Evolutionary conservation across 2,888 invertebrate species (phyloP).

Genomic region (Eutolmus rufibarbis): DNA sequence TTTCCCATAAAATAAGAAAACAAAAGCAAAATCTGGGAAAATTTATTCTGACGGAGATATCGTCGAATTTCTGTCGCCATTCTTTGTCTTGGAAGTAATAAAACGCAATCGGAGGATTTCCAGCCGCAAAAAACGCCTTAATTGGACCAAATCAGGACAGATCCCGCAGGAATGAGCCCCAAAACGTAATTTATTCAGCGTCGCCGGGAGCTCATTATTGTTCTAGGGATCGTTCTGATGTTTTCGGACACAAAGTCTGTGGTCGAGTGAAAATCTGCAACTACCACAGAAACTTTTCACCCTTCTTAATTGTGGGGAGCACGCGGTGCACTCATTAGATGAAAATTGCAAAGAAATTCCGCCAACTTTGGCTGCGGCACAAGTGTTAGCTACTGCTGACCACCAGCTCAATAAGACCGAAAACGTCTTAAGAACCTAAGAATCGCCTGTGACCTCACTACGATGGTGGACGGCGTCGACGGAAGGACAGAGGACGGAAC

Average conservation of each 20-base stretch:
- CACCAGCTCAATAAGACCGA: background rate
- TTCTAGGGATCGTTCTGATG: background rate
- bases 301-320: background rate
- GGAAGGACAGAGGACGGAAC: background rate
- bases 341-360: background rate
- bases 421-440: background rate
- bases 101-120: background rate
- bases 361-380: background rate
- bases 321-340: background rate
- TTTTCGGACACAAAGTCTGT: background rate
- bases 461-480: too few relatives aligned
- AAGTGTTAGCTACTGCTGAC: background rate
- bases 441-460: background rate
- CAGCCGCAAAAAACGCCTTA: background rate
- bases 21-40: background rate
- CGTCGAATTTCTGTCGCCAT: background rate
- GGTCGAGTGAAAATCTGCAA: background rate
- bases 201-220: background rate
- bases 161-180: background rate
- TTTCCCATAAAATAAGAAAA: background rate
- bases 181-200: background rate
- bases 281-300: background rate
- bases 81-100: background rate
- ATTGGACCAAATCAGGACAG: background rate
- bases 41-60: background rate